Conservation (phyloP, 2,888 invertebrate species). For the Aethes cnicana region DNA sequence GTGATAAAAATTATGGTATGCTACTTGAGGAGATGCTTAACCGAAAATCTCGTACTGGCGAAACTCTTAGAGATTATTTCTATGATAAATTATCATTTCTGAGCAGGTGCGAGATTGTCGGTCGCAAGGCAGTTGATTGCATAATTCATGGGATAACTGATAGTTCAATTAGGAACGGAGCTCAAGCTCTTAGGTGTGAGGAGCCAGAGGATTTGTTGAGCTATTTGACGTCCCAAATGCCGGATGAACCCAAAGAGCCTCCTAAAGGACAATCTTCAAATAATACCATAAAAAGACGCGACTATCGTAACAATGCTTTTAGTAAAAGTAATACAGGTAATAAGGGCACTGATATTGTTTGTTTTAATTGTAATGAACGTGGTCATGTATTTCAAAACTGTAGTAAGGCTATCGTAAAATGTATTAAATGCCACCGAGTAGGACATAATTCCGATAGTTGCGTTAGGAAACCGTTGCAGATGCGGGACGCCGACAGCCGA, state of each 20-base stretch:
- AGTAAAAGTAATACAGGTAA: background rate
- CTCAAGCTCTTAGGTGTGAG: slow-evolving; percentile 8
- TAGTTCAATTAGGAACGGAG: slow-evolving; percentile 5
- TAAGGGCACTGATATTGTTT: background rate
- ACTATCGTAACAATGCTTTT: background rate
- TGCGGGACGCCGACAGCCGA: background rate
- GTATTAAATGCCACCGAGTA: slow-evolving; percentile 7
- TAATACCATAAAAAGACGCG: background rate
- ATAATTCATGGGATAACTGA: slow-evolving; percentile 33
- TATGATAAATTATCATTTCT: slow-evolving; percentile 33
- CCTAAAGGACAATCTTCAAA: background rate
- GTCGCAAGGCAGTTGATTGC: slow-evolving; percentile 37
- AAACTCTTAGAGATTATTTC: slow-evolving; percentile 33
- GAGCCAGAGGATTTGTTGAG: background rate
- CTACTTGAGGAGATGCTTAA: slow-evolving; percentile 27
- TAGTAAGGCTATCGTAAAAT: slow-evolving; percentile 16
- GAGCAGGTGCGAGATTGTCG: slow-evolving; percentile 34
- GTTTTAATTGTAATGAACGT: slow-evolving; percentile 8
- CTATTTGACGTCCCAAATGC: background rate
- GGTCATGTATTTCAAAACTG: slow-evolving; percentile 15
- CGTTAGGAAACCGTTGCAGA: background rate
- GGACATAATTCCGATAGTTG: slow-evolving; percentile 10
- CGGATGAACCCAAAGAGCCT: background rate
- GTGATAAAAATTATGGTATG: slow-evolving; percentile 34
- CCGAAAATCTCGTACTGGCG: slow-evolving; percentile 20